Conservation (phyloP, 2,797 vertebrate genomes). For the Numenius phaeopus region DNA sequence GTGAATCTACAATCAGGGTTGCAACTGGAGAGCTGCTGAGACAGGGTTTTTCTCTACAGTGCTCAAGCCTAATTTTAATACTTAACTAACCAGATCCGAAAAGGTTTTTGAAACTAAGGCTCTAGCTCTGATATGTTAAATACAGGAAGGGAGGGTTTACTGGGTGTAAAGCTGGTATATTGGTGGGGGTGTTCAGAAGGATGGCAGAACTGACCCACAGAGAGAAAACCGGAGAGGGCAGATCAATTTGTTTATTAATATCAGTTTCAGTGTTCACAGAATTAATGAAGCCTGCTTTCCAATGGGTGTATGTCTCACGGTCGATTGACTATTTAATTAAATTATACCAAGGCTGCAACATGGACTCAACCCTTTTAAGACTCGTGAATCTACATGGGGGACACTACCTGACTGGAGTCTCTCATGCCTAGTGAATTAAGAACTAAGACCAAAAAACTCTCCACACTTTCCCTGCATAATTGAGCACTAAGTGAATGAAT, state of each 20-base stretch:
- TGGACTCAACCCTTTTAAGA: background rate
- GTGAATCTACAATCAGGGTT: background rate
- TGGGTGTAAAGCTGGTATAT: background rate
- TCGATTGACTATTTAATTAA: background rate
- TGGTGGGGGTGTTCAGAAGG: background rate
- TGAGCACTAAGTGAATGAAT: background rate
- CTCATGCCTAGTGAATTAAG: background rate
- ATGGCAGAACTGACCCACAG: background rate
- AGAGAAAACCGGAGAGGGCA: background rate
- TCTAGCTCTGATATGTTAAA: background rate
- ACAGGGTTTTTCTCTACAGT: background rate
- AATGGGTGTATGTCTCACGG: background rate
- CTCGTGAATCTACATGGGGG: background rate
- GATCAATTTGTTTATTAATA: conserved; percentile 10
- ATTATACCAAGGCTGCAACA: background rate
- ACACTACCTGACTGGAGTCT: background rate
- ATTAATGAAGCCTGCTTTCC: conserved; percentile 7
- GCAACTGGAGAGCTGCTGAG: background rate
- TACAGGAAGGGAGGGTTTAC: background rate
- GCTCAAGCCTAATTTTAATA: background rate
- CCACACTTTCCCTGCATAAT: background rate
- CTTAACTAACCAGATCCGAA: background rate
- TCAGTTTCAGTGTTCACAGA: background rate
- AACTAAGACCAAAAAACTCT: background rate
- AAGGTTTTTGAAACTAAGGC: background rate